A percentile compares a stretch with the other conserved stretches of the same genome.
Conservation (phyloP, 2,888 invertebrate species). For the Calameuta filiformis region DNA sequence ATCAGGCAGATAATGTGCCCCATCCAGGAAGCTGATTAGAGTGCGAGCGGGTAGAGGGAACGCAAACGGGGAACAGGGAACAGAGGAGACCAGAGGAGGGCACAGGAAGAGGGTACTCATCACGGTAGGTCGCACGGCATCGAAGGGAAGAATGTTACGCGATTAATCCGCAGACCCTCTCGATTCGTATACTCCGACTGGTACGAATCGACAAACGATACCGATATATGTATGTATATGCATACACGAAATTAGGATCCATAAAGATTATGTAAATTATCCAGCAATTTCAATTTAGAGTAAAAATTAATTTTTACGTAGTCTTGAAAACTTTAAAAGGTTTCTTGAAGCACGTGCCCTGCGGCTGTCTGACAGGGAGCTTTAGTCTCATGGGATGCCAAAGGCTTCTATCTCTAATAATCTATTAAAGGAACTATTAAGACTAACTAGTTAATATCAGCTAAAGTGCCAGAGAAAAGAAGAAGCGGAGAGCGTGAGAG, state of each 20-base stretch:
- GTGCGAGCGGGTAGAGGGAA: constrained; percentile 31
- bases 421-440: neutral
- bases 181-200: neutral
- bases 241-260: neutral
- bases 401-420: neutral
- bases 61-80: constrained; percentile 23
- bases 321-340: neutral
- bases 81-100: constrained; percentile 35
- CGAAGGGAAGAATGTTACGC: neutral
- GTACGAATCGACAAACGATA: neutral
- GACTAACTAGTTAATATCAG: neutral
- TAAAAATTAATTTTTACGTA: neutral
- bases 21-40: constrained; percentile 60
- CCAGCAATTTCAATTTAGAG: neutral
- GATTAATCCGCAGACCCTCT: neutral
- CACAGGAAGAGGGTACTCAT: constrained; percentile 61
- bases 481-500: neutral
- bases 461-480: neutral
- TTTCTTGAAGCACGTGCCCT: neutral
- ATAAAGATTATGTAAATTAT: neutral
- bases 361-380: neutral
- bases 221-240: neutral
- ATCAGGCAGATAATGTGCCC: constrained; percentile 59
- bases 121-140: constrained; percentile 40
- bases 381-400: neutral